These are phyloP conservation scores for Chloropsis hardwickii DNA, from an alignment of 2,113 vertebrate species.

Conservation along the genomic window DNA sequence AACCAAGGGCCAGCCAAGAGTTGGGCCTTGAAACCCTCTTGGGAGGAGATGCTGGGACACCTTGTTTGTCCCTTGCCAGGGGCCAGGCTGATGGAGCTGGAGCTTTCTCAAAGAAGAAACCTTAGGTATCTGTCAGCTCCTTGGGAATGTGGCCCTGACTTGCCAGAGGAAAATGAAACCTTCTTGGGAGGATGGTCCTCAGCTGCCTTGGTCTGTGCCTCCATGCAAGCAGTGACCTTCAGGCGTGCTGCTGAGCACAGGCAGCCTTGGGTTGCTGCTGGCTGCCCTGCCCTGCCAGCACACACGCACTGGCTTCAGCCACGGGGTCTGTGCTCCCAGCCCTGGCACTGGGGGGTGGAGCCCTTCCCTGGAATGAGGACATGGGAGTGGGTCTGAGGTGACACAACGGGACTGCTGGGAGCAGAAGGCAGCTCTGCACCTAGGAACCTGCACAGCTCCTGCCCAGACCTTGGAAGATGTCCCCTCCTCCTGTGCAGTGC, in stretches of 20 bases:
- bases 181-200: not conserved
- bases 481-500: not conserved
- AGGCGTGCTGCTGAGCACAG: not conserved
- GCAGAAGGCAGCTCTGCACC: not conserved
- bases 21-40: not conserved
- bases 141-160: not conserved
- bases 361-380: not conserved
- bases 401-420: not conserved
- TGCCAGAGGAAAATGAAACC: not conserved
- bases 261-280: not conserved
- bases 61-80: not conserved
- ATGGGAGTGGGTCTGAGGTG: not conserved
- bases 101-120: not conserved
- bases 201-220: not conserved
- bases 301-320: not conserved
- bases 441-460: not conserved
- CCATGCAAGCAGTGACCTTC: not conserved
- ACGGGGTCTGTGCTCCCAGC: not conserved
- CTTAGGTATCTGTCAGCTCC: not conserved
- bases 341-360: accelerated
- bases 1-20: not conserved
- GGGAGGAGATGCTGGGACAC: not conserved
- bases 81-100: not conserved
- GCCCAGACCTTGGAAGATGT: not conserved
- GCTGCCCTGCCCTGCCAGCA: not conserved